These are phyloP conservation scores for Sinocyclocheilus anshuiensis DNA, from an alignment of 2,113 vertebrate species.

Conservation along the genomic window DNA sequence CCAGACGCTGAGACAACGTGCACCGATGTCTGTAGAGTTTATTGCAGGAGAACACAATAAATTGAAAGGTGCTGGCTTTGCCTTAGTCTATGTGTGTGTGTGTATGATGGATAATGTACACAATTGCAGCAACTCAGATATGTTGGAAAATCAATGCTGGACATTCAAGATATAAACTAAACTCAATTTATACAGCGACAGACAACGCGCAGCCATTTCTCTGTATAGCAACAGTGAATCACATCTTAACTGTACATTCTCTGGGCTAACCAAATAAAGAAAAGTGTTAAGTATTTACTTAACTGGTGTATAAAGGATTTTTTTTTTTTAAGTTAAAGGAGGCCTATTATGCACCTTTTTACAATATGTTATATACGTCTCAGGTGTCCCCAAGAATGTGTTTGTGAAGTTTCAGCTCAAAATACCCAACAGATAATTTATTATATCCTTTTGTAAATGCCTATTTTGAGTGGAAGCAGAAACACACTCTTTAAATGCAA, in stretches of 20 bases:
- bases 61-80: slow-evolving; percentile 36
- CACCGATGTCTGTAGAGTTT: slow-evolving; percentile 35
- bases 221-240: neutral
- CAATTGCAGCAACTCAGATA: slow-evolving; percentile 30
- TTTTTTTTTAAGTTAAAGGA: too few relatives aligned
- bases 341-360: too few relatives aligned
- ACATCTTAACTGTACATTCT: neutral
- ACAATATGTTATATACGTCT: too few relatives aligned
- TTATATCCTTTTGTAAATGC: too few relatives aligned
- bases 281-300: neutral
- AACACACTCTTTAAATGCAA: too few relatives aligned
- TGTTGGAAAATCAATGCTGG: slow-evolving; percentile 30
- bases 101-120: slow-evolving; percentile 11
- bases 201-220: neutral
- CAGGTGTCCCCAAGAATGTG: too few relatives aligned
- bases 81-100: neutral
- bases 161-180: slow-evolving; percentile 24
- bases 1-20: slow-evolving; percentile 16
- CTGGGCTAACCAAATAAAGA: neutral
- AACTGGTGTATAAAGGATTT: neutral
- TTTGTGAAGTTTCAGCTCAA: too few relatives aligned
- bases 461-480: too few relatives aligned
- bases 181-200: slow-evolving; percentile 16
- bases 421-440: too few relatives aligned
- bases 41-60: slow-evolving; percentile 52